These are phyloP conservation scores for Myopa tessellatipennis DNA, from an alignment of 2,888 invertebrate species.

Conservation along the genomic window DNA sequence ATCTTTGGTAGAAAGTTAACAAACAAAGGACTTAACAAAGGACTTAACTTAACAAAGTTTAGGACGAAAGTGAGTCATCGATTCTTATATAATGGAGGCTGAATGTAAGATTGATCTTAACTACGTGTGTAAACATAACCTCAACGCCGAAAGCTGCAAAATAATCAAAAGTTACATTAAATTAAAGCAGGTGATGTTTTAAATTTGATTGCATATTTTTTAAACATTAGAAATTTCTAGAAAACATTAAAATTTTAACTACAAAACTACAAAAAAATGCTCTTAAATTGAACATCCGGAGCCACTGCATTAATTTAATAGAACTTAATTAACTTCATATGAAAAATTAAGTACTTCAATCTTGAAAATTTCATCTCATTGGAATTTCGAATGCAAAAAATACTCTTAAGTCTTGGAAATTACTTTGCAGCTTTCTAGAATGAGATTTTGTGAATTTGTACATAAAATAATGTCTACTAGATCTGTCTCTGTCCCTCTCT, in stretches of 20 bases:
- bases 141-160: constrained; percentile 38
- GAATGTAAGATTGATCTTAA: constrained; percentile 50
- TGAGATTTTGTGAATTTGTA: not conserved
- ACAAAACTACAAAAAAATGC: constrained; percentile 44
- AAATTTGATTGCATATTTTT: constrained; percentile 54
- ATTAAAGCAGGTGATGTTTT: constrained; percentile 60
- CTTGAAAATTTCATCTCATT: not conserved
- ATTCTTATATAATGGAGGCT: constrained; percentile 57
- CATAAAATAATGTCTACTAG: not conserved
- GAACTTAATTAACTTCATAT: constrained; percentile 49
- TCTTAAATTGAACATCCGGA: constrained; percentile 60
- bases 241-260: not conserved
- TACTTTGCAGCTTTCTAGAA: constrained; percentile 19
- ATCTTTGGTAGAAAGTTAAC: too few relatives aligned
- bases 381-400: too few relatives aligned
- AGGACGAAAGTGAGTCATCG: constrained; percentile 22
- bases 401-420: not conserved
- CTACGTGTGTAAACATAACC: constrained; percentile 32
- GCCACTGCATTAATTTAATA: constrained; percentile 61
- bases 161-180: constrained; percentile 55
- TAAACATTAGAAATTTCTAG: not conserved
- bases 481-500: too few relatives aligned
- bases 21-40: not conserved
- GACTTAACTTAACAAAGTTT: not conserved
- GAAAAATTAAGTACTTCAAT: too few relatives aligned